Percentiles rank a stretch among this genome's conserved stretches.
Evolutionary conservation across 2,113 vertebrate genomes (phyloP).

Genomic region (Cheirogaleus medius): DNA sequence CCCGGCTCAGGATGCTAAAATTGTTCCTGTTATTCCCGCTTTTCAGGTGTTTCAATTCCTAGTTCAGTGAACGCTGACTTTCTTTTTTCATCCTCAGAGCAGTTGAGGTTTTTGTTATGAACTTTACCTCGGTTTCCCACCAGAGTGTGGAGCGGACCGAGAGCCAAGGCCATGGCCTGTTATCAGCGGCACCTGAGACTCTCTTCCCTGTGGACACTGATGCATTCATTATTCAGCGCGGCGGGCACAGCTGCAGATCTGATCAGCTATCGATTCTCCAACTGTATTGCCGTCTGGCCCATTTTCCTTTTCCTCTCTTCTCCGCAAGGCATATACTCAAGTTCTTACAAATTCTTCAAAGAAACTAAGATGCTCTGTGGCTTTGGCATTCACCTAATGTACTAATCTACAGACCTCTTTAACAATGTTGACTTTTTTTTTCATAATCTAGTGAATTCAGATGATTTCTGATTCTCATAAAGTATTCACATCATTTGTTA

Average conservation of each 20-base stretch:
- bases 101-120: too few species aligned
- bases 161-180: neutral
- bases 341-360: neutral
- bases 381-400: neutral
- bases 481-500: neutral
- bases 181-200: neutral
- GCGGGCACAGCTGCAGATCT: neutral
- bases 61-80: neutral
- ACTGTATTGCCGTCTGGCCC: neutral
- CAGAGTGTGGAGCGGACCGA: neutral
- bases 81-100: neutral
- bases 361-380: neutral
- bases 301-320: neutral
- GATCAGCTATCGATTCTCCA: neutral
- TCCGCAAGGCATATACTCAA: neutral
- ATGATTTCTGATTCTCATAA: neutral
- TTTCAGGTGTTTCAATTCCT: neutral
- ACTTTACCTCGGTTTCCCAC: neutral
- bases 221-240: slow-evolving; percentile 53
- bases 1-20: neutral
- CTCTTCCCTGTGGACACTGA: neutral
- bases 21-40: neutral
- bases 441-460: neutral
- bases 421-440: neutral
- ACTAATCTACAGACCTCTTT: neutral